These are phyloP conservation scores for Drosophila mojavensis DNA, from an alignment of 1,140 invertebrate species.

Conservation along the genomic window DNA sequence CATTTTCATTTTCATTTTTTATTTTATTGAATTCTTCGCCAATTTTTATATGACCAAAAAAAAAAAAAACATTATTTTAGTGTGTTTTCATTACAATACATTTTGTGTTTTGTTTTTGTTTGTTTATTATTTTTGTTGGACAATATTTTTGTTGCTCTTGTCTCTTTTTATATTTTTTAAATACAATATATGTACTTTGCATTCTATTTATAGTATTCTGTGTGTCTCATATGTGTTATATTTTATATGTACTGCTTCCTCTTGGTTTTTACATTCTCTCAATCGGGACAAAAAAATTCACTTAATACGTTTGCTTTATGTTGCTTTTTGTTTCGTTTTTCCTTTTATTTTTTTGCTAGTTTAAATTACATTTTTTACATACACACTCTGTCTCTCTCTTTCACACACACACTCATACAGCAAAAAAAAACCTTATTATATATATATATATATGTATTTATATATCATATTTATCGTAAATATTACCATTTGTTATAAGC, in stretches of 20 bases:
- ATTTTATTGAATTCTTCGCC: conserved; percentile 60
- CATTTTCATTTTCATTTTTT: conserved; percentile 5
- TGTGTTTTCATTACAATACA: conserved; percentile 31
- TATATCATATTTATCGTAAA: conserved; percentile 47
- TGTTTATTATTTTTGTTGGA: conserved; percentile 71
- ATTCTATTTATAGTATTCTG: conserved; percentile 64
- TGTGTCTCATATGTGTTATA: conserved; percentile 38
- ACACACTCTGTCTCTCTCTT: conserved; percentile 24
- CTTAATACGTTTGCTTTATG: conserved; percentile 51
- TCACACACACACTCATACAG: conserved; percentile 21
- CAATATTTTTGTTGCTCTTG: conserved; percentile 63
- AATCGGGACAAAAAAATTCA: conserved; percentile 55
- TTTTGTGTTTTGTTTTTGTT: conserved; percentile 27
- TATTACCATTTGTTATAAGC: conserved; percentile 62
- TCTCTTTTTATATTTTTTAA: conserved; percentile 44
- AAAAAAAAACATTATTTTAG: conserved; percentile 33
- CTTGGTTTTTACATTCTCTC: conserved; percentile 37
- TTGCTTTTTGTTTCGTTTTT: conserved; percentile 10
- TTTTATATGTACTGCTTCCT: conserved; percentile 23
- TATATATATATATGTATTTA: conserved; percentile 48
- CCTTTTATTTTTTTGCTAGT: conserved; percentile 54
- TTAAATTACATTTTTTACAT: conserved; percentile 79
- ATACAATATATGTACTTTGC: conserved; percentile 70
- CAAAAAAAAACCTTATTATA: conserved; percentile 66
- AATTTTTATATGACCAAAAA: conserved; percentile 30